Evolutionary conservation across 2,888 invertebrate genomes (phyloP).

Genomic region (Sthenelais limicola): DNA sequence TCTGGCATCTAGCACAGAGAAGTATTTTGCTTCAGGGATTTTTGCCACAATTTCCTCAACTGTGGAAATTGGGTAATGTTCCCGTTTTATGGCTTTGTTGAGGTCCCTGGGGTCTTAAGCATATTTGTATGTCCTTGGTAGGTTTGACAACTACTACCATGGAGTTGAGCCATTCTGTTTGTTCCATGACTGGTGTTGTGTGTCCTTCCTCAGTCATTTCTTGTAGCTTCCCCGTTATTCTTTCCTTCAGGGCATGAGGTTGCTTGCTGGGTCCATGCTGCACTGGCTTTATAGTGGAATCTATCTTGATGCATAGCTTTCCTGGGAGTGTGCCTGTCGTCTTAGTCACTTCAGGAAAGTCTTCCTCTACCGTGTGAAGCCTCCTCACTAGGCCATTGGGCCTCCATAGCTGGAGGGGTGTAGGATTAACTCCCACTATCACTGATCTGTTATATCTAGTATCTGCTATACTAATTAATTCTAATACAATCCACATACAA

Average conservation of each 20-base stretch:
- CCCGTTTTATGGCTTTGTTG: constrained; percentile 7
- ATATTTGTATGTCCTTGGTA: not conserved
- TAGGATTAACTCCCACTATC: too few species aligned
- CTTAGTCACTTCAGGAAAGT: not conserved
- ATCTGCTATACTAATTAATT: too few species aligned
- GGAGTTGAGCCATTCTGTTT: constrained; percentile 10
- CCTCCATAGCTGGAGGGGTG: too few species aligned
- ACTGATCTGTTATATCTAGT: too few species aligned
- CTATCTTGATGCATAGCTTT: not conserved
- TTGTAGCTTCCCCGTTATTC: not conserved
- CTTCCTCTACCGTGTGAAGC: not conserved
- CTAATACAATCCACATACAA: too few species aligned
- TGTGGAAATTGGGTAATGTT: not conserved
- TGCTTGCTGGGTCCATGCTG: not conserved
- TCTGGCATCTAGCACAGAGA: not conserved
- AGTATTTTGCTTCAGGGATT: not conserved
- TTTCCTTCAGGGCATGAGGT: not conserved
- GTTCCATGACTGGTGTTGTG: not conserved
- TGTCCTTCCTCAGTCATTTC: constrained; percentile 11
- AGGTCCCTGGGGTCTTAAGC: constrained; percentile 4
- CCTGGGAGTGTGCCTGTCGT: not conserved
- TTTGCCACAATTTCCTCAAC: not conserved
- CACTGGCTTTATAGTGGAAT: constrained; percentile 3
- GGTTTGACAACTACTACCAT: not conserved
- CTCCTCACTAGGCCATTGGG: not conserved